Conservation (phyloP, 2,113 vertebrate species). For the Pelusios castaneus region DNA sequence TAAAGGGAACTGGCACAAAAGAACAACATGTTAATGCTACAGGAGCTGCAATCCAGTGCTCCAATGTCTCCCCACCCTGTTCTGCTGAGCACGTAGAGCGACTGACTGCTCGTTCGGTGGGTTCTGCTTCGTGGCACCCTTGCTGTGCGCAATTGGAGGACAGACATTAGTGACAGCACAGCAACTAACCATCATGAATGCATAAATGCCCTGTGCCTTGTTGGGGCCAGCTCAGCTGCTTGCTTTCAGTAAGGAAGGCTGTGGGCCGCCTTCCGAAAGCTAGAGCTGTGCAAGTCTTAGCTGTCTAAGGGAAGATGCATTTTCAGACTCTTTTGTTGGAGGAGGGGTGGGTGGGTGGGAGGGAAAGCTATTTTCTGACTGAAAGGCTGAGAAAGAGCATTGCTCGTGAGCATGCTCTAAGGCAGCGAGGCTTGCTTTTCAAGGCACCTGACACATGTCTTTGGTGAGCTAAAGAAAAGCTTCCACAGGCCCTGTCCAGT, state of each 20-base stretch:
- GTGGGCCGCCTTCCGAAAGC: background rate
- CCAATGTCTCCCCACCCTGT: background rate
- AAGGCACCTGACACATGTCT: conserved; percentile 84
- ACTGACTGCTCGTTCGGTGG: background rate
- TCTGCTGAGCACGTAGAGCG: background rate
- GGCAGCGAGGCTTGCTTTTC: conserved; percentile 67
- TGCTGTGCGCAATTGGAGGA: background rate
- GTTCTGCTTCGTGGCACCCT: background rate
- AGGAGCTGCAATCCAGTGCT: background rate
- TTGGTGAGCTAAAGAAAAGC: conserved; percentile 78
- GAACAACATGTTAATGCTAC: background rate
- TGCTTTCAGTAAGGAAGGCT: background rate
- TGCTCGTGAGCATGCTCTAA: conserved; percentile 24
- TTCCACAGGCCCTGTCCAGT: conserved; percentile 50
- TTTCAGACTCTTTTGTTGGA: background rate
- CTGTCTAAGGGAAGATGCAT: background rate
- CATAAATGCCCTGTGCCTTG: background rate
- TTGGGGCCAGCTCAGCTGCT: background rate
- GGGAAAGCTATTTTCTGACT: background rate
- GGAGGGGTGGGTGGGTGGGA: background rate
- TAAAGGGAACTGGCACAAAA: background rate
- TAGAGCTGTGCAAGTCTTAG: background rate
- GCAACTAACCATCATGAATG: background rate
- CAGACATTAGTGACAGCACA: background rate
- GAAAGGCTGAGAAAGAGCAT: conserved; percentile 1